These are phyloP conservation scores for Drosophila demipolita DNA, from an alignment of 2,888 invertebrate genomes.

Conservation along the genomic window DNA sequence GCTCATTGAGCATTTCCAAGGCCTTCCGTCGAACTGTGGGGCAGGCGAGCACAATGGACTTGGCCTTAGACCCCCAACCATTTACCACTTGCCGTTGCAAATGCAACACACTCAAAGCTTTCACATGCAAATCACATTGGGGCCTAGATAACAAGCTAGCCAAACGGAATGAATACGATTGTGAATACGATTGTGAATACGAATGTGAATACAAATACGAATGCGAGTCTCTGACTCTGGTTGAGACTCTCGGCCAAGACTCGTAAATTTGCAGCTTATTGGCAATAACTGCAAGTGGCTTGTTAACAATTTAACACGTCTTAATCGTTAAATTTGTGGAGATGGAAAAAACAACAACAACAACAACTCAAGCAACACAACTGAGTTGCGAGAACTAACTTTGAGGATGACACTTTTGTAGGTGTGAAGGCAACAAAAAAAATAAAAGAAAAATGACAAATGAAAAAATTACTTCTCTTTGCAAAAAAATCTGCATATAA, in stretches of 20 bases:
- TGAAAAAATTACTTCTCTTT: slow-evolving; percentile 7
- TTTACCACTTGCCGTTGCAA: slow-evolving; percentile 37
- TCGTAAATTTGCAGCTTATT: slow-evolving; percentile 85
- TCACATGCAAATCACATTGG: slow-evolving; percentile 53
- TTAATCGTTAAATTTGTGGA: slow-evolving; percentile 85
- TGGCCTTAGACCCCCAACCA: slow-evolving; percentile 10
- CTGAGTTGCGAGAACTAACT: slow-evolving; percentile 13
- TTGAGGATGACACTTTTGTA: slow-evolving; percentile 82
- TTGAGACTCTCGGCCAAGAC: slow-evolving; percentile 54
- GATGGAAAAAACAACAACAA: not conserved
- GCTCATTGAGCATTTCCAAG: slow-evolving; percentile 43
- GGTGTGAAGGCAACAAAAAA: slow-evolving; percentile 78
- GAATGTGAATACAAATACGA: slow-evolving; percentile 17
- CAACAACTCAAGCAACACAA: slow-evolving; percentile 22
- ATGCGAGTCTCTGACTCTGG: slow-evolving; percentile 13
- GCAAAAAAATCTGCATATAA: slow-evolving; percentile 59
- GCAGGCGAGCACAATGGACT: slow-evolving; percentile 31
- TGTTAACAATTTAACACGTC: slow-evolving; percentile 85
- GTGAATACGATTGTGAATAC: not conserved
- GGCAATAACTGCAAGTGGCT: slow-evolving; percentile 84
- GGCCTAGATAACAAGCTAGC: slow-evolving; percentile 22
- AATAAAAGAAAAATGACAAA: slow-evolving; percentile 6
- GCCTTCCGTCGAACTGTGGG: slow-evolving; percentile 24
- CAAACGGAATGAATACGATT: slow-evolving; percentile 27
- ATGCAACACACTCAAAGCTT: slow-evolving; percentile 25